These are phyloP conservation scores for Gasterosteus aculeatus DNA, from an alignment of 2,113 vertebrate genomes.

Conservation along the genomic window DNA sequence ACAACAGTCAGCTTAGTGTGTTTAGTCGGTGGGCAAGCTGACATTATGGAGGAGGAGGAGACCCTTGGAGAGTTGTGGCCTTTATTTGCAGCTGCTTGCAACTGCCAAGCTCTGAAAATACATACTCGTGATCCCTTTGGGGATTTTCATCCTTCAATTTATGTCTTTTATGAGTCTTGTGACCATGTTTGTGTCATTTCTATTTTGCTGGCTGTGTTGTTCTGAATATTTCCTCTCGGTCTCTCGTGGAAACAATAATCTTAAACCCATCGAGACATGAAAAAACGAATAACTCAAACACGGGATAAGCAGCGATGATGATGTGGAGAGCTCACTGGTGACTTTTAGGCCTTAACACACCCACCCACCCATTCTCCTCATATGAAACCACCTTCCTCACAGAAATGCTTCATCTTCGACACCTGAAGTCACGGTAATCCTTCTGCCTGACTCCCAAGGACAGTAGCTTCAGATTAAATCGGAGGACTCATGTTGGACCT, in stretches of 20 bases:
- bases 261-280: background rate
- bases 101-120: background rate
- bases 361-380: conserved; percentile 13
- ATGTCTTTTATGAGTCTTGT: background rate
- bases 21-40: background rate
- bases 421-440: conserved; percentile 39
- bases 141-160: background rate
- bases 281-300: background rate
- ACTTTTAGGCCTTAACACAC: conserved; percentile 40
- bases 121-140: background rate
- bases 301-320: background rate
- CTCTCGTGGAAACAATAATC: background rate
- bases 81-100: background rate
- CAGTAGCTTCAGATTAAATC: conserved; percentile 23
- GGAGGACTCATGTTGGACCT: background rate
- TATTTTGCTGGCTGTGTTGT: background rate
- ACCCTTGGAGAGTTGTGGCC: too few relatives aligned
- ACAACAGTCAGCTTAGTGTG: background rate
- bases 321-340: conserved; percentile 20
- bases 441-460: background rate
- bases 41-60: background rate
- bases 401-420: conserved; percentile 15
- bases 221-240: background rate
- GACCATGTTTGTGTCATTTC: background rate
- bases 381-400: conserved; percentile 11